Evolutionary conservation across 2,888 invertebrate species (phyloP).

Genomic region (Nemapogon koenigi): DNA sequence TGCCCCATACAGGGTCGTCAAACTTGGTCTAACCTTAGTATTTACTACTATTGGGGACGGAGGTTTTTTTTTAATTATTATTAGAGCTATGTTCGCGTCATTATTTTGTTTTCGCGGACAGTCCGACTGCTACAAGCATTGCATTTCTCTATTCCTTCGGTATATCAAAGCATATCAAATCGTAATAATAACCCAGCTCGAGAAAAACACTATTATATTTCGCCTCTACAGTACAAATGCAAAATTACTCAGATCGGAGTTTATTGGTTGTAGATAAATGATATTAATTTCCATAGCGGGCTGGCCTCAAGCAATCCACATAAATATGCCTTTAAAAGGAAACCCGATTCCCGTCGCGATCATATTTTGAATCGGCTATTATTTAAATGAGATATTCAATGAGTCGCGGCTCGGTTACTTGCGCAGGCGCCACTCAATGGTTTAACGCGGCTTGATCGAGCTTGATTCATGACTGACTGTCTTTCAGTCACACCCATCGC

Average conservation of each 20-base stretch:
- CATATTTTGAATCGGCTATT: conserved; percentile 22
- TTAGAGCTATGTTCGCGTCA: too few relatives aligned
- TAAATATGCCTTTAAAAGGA: conserved; percentile 19
- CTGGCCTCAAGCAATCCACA: conserved; percentile 15
- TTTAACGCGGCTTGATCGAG: conserved; percentile 4
- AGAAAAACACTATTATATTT: conserved; percentile 2
- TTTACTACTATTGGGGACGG: too few relatives aligned
- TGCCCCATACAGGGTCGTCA: too few relatives aligned
- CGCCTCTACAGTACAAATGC: conserved; percentile 6
- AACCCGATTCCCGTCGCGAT: conserved; percentile 14
- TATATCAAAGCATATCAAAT: too few relatives aligned
- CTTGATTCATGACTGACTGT: conserved; percentile 3
- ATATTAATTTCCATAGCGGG: conserved; percentile 17
- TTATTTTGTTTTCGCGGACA: too few relatives aligned
- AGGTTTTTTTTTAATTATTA: too few relatives aligned
- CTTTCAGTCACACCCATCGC: conserved; percentile 5
- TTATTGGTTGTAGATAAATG: conserved; percentile 20
- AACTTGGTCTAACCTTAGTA: too few relatives aligned
- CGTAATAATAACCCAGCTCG: too few relatives aligned
- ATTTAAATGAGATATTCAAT: conserved; percentile 28
- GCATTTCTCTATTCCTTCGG: too few relatives aligned
- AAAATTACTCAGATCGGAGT: conserved; percentile 13
- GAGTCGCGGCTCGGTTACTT: conserved; percentile 12
- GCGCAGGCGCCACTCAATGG: conserved; percentile 8
- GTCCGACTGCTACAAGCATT: too few relatives aligned